Percentiles rank a stretch among this genome's conserved stretches.
Conservation (phyloP, 2,888 invertebrate species). For the Osmoderma eremita region DNA sequence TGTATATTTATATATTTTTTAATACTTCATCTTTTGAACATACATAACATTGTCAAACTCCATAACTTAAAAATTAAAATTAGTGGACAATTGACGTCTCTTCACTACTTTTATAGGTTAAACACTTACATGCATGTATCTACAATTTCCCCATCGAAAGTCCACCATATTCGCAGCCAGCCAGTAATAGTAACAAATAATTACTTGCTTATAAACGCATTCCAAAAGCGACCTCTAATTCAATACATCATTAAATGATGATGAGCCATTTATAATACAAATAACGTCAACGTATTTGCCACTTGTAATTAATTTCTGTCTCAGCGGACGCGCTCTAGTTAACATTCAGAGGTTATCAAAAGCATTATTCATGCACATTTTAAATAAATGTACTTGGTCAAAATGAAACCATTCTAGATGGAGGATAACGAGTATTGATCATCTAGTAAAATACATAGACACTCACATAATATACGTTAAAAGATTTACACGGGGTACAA, state of each 20-base stretch:
- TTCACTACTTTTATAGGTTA: conserved; percentile 1
- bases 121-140: neutral
- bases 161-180: no score
- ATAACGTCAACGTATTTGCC: conserved; percentile 6
- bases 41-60: no score
- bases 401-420: no score
- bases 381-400: no score
- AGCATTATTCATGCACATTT: neutral
- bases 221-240: conserved; percentile 19
- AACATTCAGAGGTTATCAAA: conserved; percentile 27
- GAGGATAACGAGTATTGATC: no score
- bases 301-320: conserved; percentile 14
- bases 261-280: conserved; percentile 15
- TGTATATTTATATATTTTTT: no score
- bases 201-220: conserved; percentile 8
- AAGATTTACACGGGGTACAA: no score
- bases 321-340: conserved; percentile 8
- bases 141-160: no score
- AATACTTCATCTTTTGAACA: no score
- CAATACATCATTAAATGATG: conserved; percentile 23
- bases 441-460: no score
- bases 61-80: no score
- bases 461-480: no score
- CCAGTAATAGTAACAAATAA: neutral
- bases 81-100: conserved; percentile 7